Evolutionary conservation across 2,888 invertebrate species (phyloP).

Genomic region (Leuctra nigra): DNA sequence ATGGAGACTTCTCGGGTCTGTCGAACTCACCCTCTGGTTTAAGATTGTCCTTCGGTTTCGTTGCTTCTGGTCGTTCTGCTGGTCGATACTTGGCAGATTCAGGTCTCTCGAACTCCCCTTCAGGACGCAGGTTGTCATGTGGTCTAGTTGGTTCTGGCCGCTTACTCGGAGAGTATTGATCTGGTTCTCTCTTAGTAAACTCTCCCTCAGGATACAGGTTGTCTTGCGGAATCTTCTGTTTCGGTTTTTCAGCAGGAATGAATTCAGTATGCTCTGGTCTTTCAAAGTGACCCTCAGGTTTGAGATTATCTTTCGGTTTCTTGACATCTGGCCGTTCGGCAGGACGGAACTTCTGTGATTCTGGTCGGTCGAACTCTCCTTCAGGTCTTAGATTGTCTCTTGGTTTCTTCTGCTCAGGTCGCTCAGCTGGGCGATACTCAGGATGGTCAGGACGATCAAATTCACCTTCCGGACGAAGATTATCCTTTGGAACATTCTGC

Average conservation of each 20-base stretch:
- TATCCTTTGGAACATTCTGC: constrained; percentile 39
- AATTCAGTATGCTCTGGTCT: constrained; percentile 18
- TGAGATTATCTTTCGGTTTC: constrained; percentile 36
- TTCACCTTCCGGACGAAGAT: constrained; percentile 33
- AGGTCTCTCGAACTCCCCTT: constrained; percentile 37
- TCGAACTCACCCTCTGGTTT: constrained; percentile 49
- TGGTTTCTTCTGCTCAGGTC: constrained; percentile 34
- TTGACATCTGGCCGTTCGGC: constrained; percentile 37
- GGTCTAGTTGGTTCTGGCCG: constrained; percentile 5
- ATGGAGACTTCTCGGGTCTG: constrained; percentile 39
- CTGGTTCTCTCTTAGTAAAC: constrained; percentile 2
- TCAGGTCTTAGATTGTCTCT: constrained; percentile 35
- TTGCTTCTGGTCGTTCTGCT: constrained; percentile 40
- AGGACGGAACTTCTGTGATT: constrained; percentile 33
- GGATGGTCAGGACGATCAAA: constrained; percentile 33
- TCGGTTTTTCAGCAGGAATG: constrained; percentile 28
- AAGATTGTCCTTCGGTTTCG: constrained; percentile 29
- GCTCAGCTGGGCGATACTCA: constrained; percentile 32
- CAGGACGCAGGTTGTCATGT: constrained; percentile 24
- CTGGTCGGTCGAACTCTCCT: constrained; percentile 39
- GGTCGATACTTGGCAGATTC: constrained; percentile 39
- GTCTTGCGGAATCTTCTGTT: constrained; percentile 42
- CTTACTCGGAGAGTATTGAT: constrained; percentile 1
- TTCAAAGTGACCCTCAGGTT: constrained; percentile 30
- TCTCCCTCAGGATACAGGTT: constrained; percentile 57